A percentile compares a stretch with the other conserved stretches of the same genome.
Evolutionary conservation across 2,797 vertebrate genomes (phyloP).

Genomic region (Hipposideros larvatus): DNA sequence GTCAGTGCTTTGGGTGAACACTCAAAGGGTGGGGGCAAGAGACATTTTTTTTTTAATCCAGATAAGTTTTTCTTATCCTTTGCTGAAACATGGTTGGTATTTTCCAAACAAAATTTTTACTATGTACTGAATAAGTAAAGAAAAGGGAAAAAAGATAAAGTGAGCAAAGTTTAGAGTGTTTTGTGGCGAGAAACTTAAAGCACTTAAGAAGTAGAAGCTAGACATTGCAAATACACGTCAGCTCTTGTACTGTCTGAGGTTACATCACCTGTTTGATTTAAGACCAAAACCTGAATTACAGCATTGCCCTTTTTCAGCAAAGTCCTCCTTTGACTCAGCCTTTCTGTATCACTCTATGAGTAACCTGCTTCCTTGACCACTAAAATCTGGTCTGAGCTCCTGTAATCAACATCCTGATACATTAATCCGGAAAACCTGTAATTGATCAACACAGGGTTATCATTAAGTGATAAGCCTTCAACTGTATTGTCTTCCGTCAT

Average conservation of each 20-base stretch:
- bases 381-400: conserved; percentile 60
- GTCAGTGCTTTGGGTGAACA: conserved; percentile 26
- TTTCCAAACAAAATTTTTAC: conserved; percentile 57
- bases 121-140: conserved; percentile 2
- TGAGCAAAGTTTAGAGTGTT: not conserved
- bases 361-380: conserved; percentile 44
- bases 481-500: conserved; percentile 32
- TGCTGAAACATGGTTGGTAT: conserved; percentile 22
- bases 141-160: conserved; percentile 43
- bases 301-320: conserved; percentile 36
- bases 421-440: conserved; percentile 42
- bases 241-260: not conserved
- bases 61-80: conserved; percentile 38
- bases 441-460: conserved; percentile 30
- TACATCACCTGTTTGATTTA: conserved; percentile 35
- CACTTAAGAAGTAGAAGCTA: not conserved
- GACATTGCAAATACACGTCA: not conserved
- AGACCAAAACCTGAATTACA: conserved; percentile 43
- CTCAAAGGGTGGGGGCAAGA: not conserved
- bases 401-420: conserved; percentile 24
- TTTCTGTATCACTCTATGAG: not conserved
- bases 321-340: not conserved
- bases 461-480: conserved; percentile 52
- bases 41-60: not conserved
- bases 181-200: not conserved